Conservation (phyloP, 30 jellyfish, hydroid and myxozoan genomes). For the Cassiopea andromeda region DNA sequence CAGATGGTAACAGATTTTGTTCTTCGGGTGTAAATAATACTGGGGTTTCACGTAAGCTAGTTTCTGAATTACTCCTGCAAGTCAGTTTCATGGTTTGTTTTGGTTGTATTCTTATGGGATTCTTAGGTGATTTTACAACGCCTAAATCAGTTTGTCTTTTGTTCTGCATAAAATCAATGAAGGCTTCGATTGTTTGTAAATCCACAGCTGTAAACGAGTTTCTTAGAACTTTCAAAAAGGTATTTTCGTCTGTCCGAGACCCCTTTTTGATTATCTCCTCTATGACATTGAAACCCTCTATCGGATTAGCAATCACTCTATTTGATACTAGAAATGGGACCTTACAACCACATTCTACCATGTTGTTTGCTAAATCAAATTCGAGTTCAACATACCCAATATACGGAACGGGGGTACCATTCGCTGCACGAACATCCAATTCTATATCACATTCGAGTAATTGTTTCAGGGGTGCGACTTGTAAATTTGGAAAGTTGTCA, state of each 20-base stretch:
- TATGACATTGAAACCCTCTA: constrained; percentile 63
- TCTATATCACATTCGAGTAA: constrained; percentile 18
- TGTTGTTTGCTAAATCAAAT: constrained; percentile 22
- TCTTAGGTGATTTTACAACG: constrained; percentile 42
- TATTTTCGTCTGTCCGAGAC: constrained; percentile 1
- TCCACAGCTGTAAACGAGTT: constrained; percentile 18
- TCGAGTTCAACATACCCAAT: constrained; percentile 57
- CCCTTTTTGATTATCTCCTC: constrained; percentile 41
- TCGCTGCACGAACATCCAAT: constrained; percentile 55
- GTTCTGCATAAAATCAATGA: constrained; percentile 3
- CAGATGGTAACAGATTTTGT: constrained; percentile 22
- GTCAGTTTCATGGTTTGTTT: constrained; percentile 41
- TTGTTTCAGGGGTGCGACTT: constrained; percentile 12
- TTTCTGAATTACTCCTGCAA: constrained; percentile 24
- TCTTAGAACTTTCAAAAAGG: constrained; percentile 10
- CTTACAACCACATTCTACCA: constrained; percentile 16
- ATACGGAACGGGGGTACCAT: constrained; percentile 53
- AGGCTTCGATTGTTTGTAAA: constrained; percentile 33
- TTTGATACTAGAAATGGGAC: constrained; percentile 70
- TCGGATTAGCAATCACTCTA: constrained; percentile 46
- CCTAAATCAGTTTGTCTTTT: constrained; percentile 36
- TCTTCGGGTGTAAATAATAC: constrained; percentile 49
- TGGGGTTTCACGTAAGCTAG: constrained; percentile 15
- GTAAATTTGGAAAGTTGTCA: constrained; percentile 19
- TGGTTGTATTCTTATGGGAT: constrained; percentile 37